Evolutionary conservation across 2,888 invertebrate species (phyloP).

Genomic region (Pachycephus smyrnensis): DNA sequence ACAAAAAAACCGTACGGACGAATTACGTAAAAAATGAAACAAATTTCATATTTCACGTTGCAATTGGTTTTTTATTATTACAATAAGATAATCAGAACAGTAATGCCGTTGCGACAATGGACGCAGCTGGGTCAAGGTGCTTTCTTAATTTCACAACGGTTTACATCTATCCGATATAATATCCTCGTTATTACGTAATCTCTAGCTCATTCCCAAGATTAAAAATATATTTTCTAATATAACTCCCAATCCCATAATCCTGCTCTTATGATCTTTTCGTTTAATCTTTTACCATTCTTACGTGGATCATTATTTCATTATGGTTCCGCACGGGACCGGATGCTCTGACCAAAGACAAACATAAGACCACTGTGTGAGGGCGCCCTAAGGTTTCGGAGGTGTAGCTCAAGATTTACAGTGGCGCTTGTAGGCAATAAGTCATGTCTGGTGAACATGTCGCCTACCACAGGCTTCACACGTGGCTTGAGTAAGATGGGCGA

Average conservation of each 20-base stretch:
- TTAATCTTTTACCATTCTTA: background rate
- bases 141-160: background rate
- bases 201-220: background rate
- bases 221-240: background rate
- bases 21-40: background rate
- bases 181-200: background rate
- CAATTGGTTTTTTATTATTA: background rate
- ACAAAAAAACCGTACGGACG: background rate
- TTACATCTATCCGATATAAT: background rate
- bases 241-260: background rate
- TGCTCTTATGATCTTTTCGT: background rate
- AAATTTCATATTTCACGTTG: background rate
- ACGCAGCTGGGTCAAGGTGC: background rate
- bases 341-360: background rate
- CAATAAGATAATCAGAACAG: too few species aligned
- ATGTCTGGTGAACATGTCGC: conserved; percentile 56
- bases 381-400: background rate
- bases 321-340: background rate
- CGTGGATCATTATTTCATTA: background rate
- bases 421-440: conserved; percentile 61
- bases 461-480: conserved; percentile 54
- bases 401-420: conserved; percentile 52
- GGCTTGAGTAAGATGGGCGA: conserved; percentile 46
- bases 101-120: too few species aligned
- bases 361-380: conserved; percentile 1